Percentiles rank a stretch among this genome's conserved stretches.
These are phyloP conservation scores for Bombus balteatus DNA, from an alignment of 1,140 invertebrate genomes.

Conservation along the genomic window DNA sequence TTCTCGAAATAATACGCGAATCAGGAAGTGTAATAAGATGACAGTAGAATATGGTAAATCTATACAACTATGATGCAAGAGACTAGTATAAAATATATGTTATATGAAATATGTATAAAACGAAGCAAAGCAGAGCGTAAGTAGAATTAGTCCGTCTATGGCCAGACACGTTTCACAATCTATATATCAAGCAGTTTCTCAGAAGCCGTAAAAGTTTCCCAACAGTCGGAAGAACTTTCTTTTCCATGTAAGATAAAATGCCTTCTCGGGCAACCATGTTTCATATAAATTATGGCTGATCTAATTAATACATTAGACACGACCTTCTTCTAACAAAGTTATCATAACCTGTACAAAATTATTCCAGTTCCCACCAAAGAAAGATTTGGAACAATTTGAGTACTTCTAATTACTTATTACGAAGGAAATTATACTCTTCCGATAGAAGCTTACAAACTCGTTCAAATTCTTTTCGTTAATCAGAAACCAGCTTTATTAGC, in stretches of 20 bases:
- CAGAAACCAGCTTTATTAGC: not conserved
- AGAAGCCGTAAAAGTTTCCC: not conserved
- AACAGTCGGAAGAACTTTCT: not conserved
- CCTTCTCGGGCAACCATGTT: not conserved
- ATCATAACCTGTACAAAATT: not conserved
- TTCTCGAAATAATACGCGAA: not conserved
- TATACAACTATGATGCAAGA: not conserved
- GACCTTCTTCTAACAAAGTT: not conserved
- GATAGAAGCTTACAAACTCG: not conserved
- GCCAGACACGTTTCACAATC: not conserved
- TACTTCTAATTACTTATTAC: not conserved
- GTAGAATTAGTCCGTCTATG: not conserved
- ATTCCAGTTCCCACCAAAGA: too few relatives aligned
- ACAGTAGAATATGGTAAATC: not conserved
- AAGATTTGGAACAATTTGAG: not conserved
- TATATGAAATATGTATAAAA: not conserved
- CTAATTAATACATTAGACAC: constrained; percentile 1
- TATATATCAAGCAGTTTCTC: not conserved
- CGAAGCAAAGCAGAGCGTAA: not conserved
- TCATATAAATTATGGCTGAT: not conserved
- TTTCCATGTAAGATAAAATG: not conserved
- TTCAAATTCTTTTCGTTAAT: not conserved
- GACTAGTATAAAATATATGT: not conserved
- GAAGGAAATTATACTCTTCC: not conserved
- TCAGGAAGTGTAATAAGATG: too few relatives aligned